phyloP scores from a whole-genome alignment of 2,113 vertebrate species.

The Thunnus thynnus region DNA sequence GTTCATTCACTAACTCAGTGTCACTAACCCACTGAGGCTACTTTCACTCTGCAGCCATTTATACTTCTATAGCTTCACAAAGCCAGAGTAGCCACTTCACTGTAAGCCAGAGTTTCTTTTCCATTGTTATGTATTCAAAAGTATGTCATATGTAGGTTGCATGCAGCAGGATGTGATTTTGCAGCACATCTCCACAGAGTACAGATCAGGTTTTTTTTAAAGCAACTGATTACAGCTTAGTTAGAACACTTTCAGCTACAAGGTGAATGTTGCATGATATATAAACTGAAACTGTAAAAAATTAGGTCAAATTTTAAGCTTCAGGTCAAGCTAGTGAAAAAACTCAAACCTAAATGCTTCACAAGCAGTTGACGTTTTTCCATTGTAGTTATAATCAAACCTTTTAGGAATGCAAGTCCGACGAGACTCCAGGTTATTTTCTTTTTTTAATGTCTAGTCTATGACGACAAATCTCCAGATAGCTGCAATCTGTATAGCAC shows the following conservation, averaged over 20 bases:
- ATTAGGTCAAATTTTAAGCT: not conserved
- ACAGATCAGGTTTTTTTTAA: not conserved
- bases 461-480: too few relatives aligned
- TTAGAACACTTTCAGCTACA: not conserved
- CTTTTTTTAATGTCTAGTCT: too few relatives aligned
- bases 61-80: too few relatives aligned
- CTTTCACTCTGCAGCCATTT: not conserved
- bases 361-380: too few relatives aligned
- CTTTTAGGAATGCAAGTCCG: too few relatives aligned
- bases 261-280: not conserved
- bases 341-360: too few relatives aligned
- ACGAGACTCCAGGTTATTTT: too few relatives aligned
- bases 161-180: not conserved
- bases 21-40: not conserved
- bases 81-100: too few relatives aligned
- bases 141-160: not conserved
- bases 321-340: too few relatives aligned
- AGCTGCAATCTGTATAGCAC: too few relatives aligned
- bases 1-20: constrained; percentile 19
- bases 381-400: too few relatives aligned
- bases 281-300: not conserved
- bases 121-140: not conserved
- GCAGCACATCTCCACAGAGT: not conserved
- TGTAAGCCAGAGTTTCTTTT: not conserved
- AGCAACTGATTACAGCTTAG: not conserved